These are phyloP conservation scores for Macrosteles quadrilineatus DNA, from an alignment of 1,140 invertebrate species.

Conservation along the genomic window DNA sequence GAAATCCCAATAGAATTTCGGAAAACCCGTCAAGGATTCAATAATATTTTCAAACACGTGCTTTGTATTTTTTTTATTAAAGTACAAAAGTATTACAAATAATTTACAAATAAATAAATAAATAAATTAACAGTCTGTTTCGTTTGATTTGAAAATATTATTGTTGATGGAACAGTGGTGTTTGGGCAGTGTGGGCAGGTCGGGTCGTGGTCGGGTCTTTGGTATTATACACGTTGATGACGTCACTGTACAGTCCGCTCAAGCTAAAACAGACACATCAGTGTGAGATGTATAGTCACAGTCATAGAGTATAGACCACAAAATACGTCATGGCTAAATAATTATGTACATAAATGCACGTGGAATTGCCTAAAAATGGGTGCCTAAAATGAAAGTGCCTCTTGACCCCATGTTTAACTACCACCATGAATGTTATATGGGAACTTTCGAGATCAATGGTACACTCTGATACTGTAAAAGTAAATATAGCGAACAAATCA, in stretches of 20 bases:
- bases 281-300: neutral
- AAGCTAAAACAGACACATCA: conserved; percentile 19
- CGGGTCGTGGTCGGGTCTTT: conserved; percentile 25
- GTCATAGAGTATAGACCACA: too few relatives aligned
- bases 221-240: conserved; percentile 20
- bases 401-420: too few relatives aligned
- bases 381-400: too few relatives aligned
- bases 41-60: conserved; percentile 35
- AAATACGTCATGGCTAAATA: too few relatives aligned
- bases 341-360: too few relatives aligned
- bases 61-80: conserved; percentile 32
- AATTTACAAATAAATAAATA: conserved; percentile 37
- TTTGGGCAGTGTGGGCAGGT: neutral
- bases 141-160: conserved; percentile 37
- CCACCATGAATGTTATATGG: too few relatives aligned
- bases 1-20: conserved; percentile 1
- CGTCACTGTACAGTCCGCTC: conserved; percentile 18
- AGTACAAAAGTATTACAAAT: conserved; percentile 30
- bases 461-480: too few relatives aligned
- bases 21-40: conserved; percentile 24
- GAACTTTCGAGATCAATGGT: too few relatives aligned
- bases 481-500: too few relatives aligned
- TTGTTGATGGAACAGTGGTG: neutral
- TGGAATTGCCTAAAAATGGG: too few relatives aligned
- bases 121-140: conserved; percentile 19